Evolutionary conservation across 2,113 vertebrate species (phyloP).

Genomic region (Brachyistius frenatus): DNA sequence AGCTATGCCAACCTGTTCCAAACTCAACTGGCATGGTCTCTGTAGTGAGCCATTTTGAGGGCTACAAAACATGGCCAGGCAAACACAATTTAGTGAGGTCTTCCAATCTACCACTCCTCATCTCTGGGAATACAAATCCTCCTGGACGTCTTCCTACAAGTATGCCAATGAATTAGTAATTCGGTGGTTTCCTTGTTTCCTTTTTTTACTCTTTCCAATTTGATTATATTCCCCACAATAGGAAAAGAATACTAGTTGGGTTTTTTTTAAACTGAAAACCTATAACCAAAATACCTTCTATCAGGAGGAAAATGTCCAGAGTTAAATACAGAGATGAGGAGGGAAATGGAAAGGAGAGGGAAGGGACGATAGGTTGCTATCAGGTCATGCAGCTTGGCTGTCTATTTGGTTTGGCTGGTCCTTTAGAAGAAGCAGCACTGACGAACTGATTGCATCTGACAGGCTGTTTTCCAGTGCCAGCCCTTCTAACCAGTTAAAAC

Average conservation of each 20-base stretch:
- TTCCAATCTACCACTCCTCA: too few relatives aligned
- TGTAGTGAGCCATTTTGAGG: conserved; percentile 28
- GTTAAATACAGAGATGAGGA: conserved; percentile 2
- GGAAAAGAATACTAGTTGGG: neutral
- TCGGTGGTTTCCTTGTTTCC: neutral
- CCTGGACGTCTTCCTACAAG: neutral
- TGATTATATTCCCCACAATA: neutral
- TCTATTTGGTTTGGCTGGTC: conserved; percentile 64
- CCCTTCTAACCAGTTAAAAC: conserved; percentile 64
- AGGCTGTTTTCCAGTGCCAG: conserved; percentile 73
- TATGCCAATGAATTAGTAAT: too few relatives aligned
- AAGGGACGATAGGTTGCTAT: conserved; percentile 38
- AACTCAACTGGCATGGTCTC: conserved; percentile 44
- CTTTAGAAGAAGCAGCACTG: conserved; percentile 61
- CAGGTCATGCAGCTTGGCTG: conserved; percentile 57
- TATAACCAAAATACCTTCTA: conserved; percentile 28
- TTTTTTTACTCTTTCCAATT: conserved; percentile 2
- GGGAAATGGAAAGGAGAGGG: conserved; percentile 18
- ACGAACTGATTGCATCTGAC: conserved; percentile 76
- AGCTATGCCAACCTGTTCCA: conserved; percentile 27
- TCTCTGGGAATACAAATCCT: too few relatives aligned
- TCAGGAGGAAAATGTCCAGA: conserved; percentile 9
- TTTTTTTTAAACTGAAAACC: conserved; percentile 21
- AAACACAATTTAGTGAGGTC: neutral
- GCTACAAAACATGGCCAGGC: conserved; percentile 6